Percentiles rank a stretch among this genome's conserved stretches.
Evolutionary conservation across 2,888 invertebrate species (phyloP).

Genomic region (Caenorhabditis doughertyi): DNA sequence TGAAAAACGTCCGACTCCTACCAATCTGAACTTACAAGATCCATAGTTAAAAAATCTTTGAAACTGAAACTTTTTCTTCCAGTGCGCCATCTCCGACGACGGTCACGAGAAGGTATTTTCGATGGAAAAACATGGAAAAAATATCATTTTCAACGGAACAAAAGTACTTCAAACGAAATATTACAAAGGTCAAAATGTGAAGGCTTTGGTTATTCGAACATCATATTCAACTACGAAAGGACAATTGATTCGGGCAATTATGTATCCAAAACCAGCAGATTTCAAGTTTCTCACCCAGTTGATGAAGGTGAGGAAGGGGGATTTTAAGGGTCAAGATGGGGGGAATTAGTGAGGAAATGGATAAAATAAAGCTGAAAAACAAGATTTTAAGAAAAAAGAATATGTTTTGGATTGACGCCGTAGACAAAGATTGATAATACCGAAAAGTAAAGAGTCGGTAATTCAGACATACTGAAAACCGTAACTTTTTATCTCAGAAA

Average conservation of each 20-base stretch:
- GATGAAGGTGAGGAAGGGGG: constrained; percentile 67
- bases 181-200: constrained; percentile 82
- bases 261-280: constrained; percentile 85
- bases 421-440: no score
- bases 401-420: no score
- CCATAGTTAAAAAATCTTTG: no score
- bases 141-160: constrained; percentile 93
- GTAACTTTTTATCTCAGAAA: no score
- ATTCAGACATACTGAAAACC: no score
- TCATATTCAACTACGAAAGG: constrained; percentile 86
- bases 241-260: constrained; percentile 85
- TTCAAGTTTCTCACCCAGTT: constrained; percentile 86
- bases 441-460: no score
- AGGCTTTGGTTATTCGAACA: constrained; percentile 90
- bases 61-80: not conserved
- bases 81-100: constrained; percentile 77
- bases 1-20: no score
- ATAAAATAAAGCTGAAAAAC: no score
- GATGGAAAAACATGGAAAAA: constrained; percentile 89
- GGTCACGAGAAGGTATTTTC: constrained; percentile 86
- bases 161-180: constrained; percentile 91
- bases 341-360: no score
- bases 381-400: no score
- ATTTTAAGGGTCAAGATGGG: no score
- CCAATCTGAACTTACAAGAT: no score